Percentiles rank a stretch among this genome's conserved stretches.
phyloP scores from a whole-genome alignment of 2,113 vertebrate genomes.

The Cygnus atratus region DNA sequence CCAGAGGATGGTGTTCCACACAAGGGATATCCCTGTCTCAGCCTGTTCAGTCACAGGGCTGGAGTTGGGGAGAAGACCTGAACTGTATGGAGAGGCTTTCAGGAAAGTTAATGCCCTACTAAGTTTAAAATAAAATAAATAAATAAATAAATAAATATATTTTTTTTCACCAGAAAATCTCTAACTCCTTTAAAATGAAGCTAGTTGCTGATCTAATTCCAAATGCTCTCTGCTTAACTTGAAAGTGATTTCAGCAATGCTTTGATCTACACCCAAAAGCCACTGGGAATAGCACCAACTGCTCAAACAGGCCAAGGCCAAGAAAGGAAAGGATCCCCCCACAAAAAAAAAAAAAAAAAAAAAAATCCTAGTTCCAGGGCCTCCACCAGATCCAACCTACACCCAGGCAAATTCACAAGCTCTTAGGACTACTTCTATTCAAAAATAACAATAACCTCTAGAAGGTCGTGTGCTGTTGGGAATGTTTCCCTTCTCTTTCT shows the following conservation, averaged over 20 bases:
- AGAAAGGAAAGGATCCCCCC: slow-evolving; percentile 22
- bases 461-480: not conserved
- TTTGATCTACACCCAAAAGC: slow-evolving; percentile 71
- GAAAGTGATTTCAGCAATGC: slow-evolving; percentile 57
- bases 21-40: not conserved
- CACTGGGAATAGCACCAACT: slow-evolving; percentile 57
- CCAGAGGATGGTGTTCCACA: not conserved
- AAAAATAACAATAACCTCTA: not conserved
- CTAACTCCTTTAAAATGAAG: slow-evolving; percentile 47
- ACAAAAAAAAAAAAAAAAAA: not conserved
- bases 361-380: not conserved
- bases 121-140: not conserved
- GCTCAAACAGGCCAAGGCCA: slow-evolving; percentile 42
- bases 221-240: slow-evolving; percentile 60
- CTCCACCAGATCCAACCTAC: not conserved
- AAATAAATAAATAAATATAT: too few species aligned
- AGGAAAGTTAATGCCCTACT: not conserved
- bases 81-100: not conserved
- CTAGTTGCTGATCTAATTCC: slow-evolving; percentile 55
- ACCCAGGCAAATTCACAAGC: not conserved
- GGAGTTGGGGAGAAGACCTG: not conserved
- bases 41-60: not conserved
- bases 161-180: not conserved
- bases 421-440: not conserved
- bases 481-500: slow-evolving; percentile 10